Conservation (phyloP, 92 coral and sea anemone genomes). For the Porites lobata region DNA sequence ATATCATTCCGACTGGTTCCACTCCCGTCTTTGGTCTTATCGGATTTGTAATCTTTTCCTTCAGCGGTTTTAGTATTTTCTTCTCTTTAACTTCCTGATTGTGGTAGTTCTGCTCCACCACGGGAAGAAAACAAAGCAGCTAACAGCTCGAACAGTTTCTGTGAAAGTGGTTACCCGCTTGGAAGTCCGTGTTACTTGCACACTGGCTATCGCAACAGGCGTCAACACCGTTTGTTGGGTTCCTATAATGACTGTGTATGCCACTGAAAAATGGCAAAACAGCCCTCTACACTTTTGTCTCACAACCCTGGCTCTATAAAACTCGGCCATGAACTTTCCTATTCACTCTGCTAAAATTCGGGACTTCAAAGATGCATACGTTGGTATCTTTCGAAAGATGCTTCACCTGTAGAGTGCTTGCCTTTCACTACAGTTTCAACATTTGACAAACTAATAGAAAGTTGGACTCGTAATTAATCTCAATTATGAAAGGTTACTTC, state of each 20-base stretch:
- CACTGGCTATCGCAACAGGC: conserved; percentile 41
- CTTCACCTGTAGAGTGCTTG: not conserved
- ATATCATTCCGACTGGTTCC: not conserved
- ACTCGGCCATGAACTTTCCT: conserved; percentile 68
- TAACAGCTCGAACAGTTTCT: not conserved
- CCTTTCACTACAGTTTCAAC: no score
- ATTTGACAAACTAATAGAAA: no score
- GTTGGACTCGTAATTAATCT: no score
- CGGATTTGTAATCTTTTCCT: not conserved
- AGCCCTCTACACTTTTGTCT: conserved; percentile 56
- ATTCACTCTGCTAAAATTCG: conserved; percentile 37
- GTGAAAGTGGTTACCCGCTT: conserved; percentile 11
- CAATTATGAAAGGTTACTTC: no score
- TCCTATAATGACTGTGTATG: conserved; percentile 18
- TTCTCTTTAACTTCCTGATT: not conserved
- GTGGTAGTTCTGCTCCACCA: conserved; percentile 1
- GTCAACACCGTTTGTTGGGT: conserved; percentile 44
- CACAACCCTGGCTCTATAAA: conserved; percentile 44
- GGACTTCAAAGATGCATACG: conserved; percentile 40
- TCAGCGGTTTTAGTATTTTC: not conserved
- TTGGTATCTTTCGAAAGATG: conserved; percentile 8
- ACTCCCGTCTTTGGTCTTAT: not conserved
- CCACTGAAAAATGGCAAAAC: not conserved
- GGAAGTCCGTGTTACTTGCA: conserved; percentile 58
- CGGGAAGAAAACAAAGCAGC: not conserved